Conservation (phyloP, 1,140 invertebrate species). For the Scaptomyza hsui region DNA sequence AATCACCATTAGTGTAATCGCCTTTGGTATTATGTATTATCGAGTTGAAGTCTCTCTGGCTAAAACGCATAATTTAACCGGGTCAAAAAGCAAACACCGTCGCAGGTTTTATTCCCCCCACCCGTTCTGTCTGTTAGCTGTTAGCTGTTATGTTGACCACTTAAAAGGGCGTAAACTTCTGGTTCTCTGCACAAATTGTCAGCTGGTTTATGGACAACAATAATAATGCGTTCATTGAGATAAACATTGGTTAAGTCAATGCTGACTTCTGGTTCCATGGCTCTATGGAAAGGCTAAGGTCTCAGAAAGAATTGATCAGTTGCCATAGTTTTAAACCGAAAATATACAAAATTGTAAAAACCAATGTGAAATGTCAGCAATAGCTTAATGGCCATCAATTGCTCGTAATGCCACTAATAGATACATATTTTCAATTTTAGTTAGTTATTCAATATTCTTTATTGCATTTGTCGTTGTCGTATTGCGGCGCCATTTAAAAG, state of each 20-base stretch:
- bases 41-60: slow-evolving; percentile 36
- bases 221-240: slow-evolving; percentile 48
- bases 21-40: slow-evolving; percentile 76
- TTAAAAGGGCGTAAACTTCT: slow-evolving; percentile 56
- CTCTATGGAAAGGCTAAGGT: no score
- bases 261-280: not conserved
- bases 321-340: no score
- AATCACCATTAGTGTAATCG: slow-evolving; percentile 81
- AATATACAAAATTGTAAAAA: no score
- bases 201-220: slow-evolving; percentile 61
- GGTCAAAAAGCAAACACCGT: slow-evolving; percentile 53
- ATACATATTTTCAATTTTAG: slow-evolving; percentile 1
- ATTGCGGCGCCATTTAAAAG: slow-evolving; percentile 26
- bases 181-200: slow-evolving; percentile 40
- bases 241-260: not conserved
- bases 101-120: slow-evolving; percentile 29
- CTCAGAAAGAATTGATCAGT: no score
- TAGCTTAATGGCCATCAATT: not conserved
- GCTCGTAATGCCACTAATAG: not conserved
- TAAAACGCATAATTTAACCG: slow-evolving; percentile 66
- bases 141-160: slow-evolving; percentile 13
- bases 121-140: no score
- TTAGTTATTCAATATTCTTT: slow-evolving; percentile 21
- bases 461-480: slow-evolving; percentile 7
- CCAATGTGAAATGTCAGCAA: not conserved